Percentiles rank a stretch among this genome's conserved stretches.
Evolutionary conservation across 2,113 vertebrate genomes (phyloP).

Genomic region (Aspiorhynchus laticeps): DNA sequence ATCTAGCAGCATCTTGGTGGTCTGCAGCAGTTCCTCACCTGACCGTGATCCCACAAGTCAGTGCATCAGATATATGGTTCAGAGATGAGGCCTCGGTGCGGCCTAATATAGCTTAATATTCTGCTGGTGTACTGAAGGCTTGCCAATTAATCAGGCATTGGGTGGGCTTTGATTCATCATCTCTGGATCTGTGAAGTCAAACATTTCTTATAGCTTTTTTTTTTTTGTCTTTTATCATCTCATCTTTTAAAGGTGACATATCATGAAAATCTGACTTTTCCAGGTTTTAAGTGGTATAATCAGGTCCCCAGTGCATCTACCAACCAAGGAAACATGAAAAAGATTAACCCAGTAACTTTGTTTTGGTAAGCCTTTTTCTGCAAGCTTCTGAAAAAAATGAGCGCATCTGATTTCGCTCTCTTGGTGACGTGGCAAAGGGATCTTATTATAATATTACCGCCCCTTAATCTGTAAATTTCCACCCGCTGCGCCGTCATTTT

Average conservation of each 20-base stretch:
- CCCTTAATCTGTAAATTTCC: too few relatives aligned
- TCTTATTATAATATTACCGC: too few relatives aligned
- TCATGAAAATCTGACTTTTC: too few relatives aligned
- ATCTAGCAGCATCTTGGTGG: not conserved
- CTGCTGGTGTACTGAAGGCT: constrained; percentile 41
- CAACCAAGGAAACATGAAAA: too few relatives aligned
- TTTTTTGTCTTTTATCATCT: constrained; percentile 10
- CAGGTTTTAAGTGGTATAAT: too few relatives aligned
- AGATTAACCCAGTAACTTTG: too few relatives aligned
- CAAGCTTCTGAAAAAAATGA: too few relatives aligned
- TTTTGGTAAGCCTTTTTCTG: too few relatives aligned
- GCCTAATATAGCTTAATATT: constrained; percentile 45
- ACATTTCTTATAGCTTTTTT: constrained; percentile 19
- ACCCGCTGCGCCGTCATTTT: too few relatives aligned
- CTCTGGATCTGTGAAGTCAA: constrained; percentile 60
- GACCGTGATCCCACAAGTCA: constrained; percentile 22
- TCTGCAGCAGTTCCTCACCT: constrained; percentile 22
- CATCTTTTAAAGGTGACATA: constrained; percentile 25
- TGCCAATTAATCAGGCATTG: constrained; percentile 46
- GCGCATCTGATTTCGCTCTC: too few relatives aligned
- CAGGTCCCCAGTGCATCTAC: too few relatives aligned
- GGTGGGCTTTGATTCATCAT: constrained; percentile 3
- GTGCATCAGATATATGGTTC: not conserved
- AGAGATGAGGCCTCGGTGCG: constrained; percentile 20
- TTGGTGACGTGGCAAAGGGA: too few relatives aligned